phyloP scores from a whole-genome alignment of 2,888 invertebrate genomes.

The Eupelmus urozonus region DNA sequence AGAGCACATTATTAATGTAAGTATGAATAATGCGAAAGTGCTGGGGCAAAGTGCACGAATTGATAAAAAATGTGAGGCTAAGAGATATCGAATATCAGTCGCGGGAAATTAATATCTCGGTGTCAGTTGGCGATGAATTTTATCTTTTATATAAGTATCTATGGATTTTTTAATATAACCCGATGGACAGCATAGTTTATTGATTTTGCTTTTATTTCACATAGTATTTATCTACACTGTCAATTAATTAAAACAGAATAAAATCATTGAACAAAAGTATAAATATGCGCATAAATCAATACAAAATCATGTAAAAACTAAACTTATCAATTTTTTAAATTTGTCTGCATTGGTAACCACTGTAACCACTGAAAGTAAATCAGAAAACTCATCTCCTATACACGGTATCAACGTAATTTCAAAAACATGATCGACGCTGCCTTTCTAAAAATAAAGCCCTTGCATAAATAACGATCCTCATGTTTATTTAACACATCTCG shows the following conservation, averaged over 20 bases:
- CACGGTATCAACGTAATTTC: no score
- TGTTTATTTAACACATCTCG: no score
- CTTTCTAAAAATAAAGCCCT: no score
- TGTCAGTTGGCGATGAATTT: conserved; percentile 5
- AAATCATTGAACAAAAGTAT: no score
- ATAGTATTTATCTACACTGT: background rate
- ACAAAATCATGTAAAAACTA: no score
- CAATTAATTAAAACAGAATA: background rate
- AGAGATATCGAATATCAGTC: conserved; percentile 22
- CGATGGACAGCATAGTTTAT: background rate
- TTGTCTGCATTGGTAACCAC: no score
- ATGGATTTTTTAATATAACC: background rate
- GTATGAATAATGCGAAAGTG: background rate
- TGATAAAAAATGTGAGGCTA: conserved; percentile 8
- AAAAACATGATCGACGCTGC: no score
- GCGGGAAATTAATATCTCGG: conserved; percentile 16
- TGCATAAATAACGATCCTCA: no score
- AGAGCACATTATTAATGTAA: background rate
- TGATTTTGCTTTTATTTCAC: background rate
- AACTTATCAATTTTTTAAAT: no score
- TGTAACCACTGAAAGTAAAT: no score
- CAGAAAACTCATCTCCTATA: no score
- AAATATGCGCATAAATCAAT: no score
- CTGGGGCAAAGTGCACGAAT: conserved; percentile 4
- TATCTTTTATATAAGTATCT: conserved; percentile 1